Base-by-base conservation (phyloP, 2,113 vertebrate genomes). In the Carassius auratus region DNA sequence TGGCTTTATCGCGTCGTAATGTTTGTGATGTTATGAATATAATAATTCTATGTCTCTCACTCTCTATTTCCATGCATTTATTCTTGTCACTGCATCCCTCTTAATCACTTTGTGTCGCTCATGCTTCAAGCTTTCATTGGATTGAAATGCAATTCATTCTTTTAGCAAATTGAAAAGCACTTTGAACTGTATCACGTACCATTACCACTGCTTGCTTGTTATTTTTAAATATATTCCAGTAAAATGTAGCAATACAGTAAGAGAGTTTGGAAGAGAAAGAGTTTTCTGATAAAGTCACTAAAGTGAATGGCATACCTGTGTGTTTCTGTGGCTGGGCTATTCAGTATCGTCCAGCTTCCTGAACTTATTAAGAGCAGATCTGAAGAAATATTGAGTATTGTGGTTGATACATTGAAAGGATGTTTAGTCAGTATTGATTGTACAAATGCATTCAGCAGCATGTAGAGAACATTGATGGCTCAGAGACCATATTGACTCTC, bases 401-500 rank as follows among this genome's bases (percentile, higher is more conserved):
- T 52, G n/a, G 80, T 69, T 9, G 1, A n/a, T 82, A 36, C 64
- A 59, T 19, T 79, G 19, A 62, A 79, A 42, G 36, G 57, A 79
- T 79, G 57, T 62, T 42, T 62, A 23, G 57, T 73, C 69, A 45
- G 69, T 73, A 73, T 73, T 73, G 69, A 73, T 73, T 73, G 69
- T 45, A 17, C 33, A 30, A 83, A 45, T 73, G 69, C 78, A 62
- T 78, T 86, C 64, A 55, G 33, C 45, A 85, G 42, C 57, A 83
- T n/a, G 69, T 73, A 73, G 38, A 73, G 36, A 73, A 73, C 69
- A 73, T 83, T 86, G 55, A 84, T 78, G 85, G 73, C 91, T 81
- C 85, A 88, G 76, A 88, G 91, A 86, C 86, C 84, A 90, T 78
- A 88, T 89, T 55, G 61, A 91, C 88, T 90, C 82, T 87, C 77